Conservation (phyloP, 2,113 vertebrate genomes). For the Atractosteus spatula region DNA sequence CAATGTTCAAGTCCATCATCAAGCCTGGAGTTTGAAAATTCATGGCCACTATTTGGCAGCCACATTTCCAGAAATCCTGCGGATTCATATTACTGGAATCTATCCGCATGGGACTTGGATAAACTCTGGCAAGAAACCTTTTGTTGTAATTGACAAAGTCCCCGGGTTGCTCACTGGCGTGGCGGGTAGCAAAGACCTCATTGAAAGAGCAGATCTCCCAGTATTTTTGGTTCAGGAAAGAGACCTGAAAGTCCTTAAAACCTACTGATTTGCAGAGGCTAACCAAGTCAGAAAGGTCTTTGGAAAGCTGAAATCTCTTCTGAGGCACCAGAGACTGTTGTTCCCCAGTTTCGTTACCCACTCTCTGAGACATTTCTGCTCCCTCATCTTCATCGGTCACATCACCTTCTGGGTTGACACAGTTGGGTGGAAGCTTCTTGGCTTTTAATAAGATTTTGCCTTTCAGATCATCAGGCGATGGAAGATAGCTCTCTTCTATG, state of each 20-base stretch:
- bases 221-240: slow-evolving; percentile 91
- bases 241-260: slow-evolving; percentile 89
- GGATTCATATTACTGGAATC: slow-evolving; percentile 99
- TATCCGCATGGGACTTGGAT: slow-evolving; percentile 95
- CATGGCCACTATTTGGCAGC: slow-evolving; percentile 97
- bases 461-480: slow-evolving; percentile 82
- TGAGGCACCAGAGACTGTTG: slow-evolving; percentile 63
- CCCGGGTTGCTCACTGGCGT: slow-evolving; percentile 86
- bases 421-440: slow-evolving; percentile 83
- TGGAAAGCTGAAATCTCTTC: slow-evolving; percentile 89
- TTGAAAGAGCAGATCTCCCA: slow-evolving; percentile 98
- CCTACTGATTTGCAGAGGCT: slow-evolving; percentile 91
- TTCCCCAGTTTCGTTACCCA: slow-evolving; percentile 76
- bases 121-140: slow-evolving; percentile 87
- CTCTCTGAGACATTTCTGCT: slow-evolving; percentile 88
- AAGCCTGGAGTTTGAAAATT: slow-evolving; percentile 95
- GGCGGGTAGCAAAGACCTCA: slow-evolving; percentile 88
- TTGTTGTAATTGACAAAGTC: slow-evolving; percentile 98
- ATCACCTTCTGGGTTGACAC: slow-evolving; percentile 83
- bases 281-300: slow-evolving; percentile 91
- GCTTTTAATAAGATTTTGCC: slow-evolving; percentile 90
- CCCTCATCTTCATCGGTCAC: slow-evolving; percentile 97
- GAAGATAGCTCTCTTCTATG: slow-evolving; percentile 83
- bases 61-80: slow-evolving; percentile 98
- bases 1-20: slow-evolving; percentile 98